Conservation (phyloP, 2,888 invertebrate genomes). For the Cheilosia urbana region DNA sequence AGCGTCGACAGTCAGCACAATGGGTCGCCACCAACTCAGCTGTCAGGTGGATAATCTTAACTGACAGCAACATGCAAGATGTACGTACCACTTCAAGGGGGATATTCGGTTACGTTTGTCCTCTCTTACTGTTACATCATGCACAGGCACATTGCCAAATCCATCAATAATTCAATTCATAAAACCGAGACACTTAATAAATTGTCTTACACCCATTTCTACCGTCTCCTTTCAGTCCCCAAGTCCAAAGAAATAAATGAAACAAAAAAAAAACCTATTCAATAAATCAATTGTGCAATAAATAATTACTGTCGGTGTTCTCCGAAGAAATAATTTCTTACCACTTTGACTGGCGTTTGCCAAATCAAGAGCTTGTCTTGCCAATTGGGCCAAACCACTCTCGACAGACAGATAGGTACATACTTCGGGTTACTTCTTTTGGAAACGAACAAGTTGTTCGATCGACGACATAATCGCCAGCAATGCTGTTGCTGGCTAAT, state of each 20-base stretch:
- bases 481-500: constrained; percentile 12
- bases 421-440: constrained; percentile 32
- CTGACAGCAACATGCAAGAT: constrained; percentile 26
- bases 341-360: constrained; percentile 35
- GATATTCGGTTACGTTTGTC: neutral
- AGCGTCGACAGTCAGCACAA: too few relatives aligned
- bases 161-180: constrained; percentile 15
- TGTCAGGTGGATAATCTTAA: constrained; percentile 2
- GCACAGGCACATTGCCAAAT: constrained; percentile 4
- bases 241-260: constrained; percentile 5
- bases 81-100: neutral
- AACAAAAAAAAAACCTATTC: constrained; percentile 12
- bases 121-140: neutral
- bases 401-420: constrained; percentile 14
- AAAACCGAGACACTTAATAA: constrained; percentile 9
- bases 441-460: constrained; percentile 41
- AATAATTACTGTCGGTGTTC: constrained; percentile 38
- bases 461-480: constrained; percentile 22
- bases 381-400: constrained; percentile 65
- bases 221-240: constrained; percentile 1
- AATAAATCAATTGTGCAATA: constrained; percentile 39
- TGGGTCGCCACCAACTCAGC: too few relatives aligned
- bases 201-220: constrained; percentile 12
- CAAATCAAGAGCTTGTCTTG: constrained; percentile 64
- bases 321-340: constrained; percentile 29